phyloP scores from a whole-genome alignment of 2,888 invertebrate species.

The Cerceris ruficornis region DNA sequence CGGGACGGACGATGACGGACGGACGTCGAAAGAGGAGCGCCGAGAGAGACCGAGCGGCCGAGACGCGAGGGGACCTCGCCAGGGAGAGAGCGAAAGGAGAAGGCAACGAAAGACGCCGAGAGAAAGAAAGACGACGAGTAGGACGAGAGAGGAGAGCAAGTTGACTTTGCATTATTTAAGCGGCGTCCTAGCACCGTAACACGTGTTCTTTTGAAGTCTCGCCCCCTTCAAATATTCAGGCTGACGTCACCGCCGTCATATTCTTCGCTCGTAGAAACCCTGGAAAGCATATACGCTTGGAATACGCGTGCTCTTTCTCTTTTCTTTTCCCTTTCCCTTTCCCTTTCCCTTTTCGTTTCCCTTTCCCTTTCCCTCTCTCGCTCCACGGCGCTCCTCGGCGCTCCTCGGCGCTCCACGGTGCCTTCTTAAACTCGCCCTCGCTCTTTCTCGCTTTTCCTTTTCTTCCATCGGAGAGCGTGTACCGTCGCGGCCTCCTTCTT shows the following conservation, averaged over 20 bases:
- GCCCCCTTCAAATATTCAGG: conserved; percentile 81
- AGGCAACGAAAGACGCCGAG: conserved; percentile 44
- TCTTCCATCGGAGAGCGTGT: too few relatives aligned
- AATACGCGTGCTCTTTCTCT: conserved; percentile 47
- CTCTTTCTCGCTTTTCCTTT: not conserved
- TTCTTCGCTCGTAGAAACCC: conserved; percentile 75
- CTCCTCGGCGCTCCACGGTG: conserved; percentile 10
- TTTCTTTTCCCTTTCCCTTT: conserved; percentile 28
- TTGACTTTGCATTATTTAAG: conserved; percentile 82
- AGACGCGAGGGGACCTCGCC: too few relatives aligned
- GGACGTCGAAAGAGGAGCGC: not conserved
- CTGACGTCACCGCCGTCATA: conserved; percentile 81
- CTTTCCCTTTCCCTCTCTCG: conserved; percentile 43
- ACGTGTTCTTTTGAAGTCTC: conserved; percentile 81
- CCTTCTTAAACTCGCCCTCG: not conserved
- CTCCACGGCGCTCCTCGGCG: conserved; percentile 18
- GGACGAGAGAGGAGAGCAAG: conserved; percentile 74
- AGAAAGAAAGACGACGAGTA: conserved; percentile 52
- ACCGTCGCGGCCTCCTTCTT: not conserved
- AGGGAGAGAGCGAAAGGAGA: conserved; percentile 40
- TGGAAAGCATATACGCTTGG: conserved; percentile 68
- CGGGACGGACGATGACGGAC: conserved; percentile 14
- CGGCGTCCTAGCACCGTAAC: conserved; percentile 80
- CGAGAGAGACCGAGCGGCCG: conserved; percentile 18
- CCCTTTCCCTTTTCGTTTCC: conserved; percentile 49